Base-by-base conservation (phyloP, 1,140 invertebrate species). In the Drosophila persimilis region DNA sequence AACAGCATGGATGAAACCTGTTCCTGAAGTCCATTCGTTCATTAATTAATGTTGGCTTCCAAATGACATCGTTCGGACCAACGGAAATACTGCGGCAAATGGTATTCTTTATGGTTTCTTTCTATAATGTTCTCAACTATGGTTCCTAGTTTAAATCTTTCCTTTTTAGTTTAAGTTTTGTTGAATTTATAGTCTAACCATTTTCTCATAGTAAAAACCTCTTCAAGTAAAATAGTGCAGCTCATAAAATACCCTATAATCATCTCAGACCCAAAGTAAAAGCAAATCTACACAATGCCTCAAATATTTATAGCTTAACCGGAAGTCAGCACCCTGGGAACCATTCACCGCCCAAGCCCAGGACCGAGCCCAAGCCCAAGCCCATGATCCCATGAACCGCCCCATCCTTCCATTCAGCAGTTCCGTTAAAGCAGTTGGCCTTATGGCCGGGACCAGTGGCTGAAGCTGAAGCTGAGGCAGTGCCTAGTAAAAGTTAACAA, bases 401-500 rank as follows among this genome's bases (percentile, higher is more conserved):
- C 31, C 29, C 29, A 31, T 3, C 29, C 50, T 20, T 7, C 29
- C n/a, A 39, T 52, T 52, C 60, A 31, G 31, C 39, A 45, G n/a
- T 66, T 53, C 24, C 17, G 11, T 20, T 43, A 29, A 15, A 15
- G 59, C 47, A 65, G 63, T 69, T 43, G 44, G 35, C 43, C 44
- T 66, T 50, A 29, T 24, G 31, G 24, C 44, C 24, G 8, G 17
- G 39, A 39, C 17, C 35, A 13, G 9, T 35, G 31, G 31, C 8
- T 11, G 3, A 3, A 51, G 57, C 39, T 45, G 55, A 31, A 31
- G 29, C 31, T 31, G 8, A 31, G 8, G 31, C 31, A 17, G 50
- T 26, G 43, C 70, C 58, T 44, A 57, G 79, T 58, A 73, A 57
- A 85, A 85, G 80, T 85, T 85, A 80, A 85, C 76, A 85, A 77